A percentile compares a stretch with the other conserved stretches of the same genome.
Evolutionary conservation across 1,140 invertebrate species (phyloP).

Genomic region (Drosophila pruinosa): DNA sequence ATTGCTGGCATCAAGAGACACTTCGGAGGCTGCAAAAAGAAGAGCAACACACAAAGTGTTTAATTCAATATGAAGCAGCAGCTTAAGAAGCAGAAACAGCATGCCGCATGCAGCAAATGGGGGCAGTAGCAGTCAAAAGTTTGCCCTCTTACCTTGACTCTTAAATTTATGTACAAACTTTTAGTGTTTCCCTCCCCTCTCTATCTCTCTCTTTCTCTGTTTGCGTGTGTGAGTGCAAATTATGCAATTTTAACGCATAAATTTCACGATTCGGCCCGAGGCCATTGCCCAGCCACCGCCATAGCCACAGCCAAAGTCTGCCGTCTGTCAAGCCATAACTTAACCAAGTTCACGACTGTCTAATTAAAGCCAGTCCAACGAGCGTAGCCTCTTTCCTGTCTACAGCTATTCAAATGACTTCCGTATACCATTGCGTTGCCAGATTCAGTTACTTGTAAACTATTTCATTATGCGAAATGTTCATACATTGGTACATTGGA

Average conservation of each 20-base stretch:
- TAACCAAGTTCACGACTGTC: slow-evolving; percentile 60
- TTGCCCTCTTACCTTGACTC: slow-evolving; percentile 74
- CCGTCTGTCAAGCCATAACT: slow-evolving; percentile 39
- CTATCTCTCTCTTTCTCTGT: slow-evolving; percentile 3
- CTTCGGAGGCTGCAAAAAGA: slow-evolving; percentile 40
- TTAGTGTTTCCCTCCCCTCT: slow-evolving; percentile 3
- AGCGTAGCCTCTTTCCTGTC: slow-evolving; percentile 51
- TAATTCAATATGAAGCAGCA: slow-evolving; percentile 60
- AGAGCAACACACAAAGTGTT: slow-evolving; percentile 60
- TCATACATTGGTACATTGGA: too few relatives aligned
- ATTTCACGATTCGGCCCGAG: slow-evolving; percentile 63
- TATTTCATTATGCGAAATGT: slow-evolving; percentile 52
- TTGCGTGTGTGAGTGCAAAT: slow-evolving; percentile 32
- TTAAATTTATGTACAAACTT: slow-evolving; percentile 75
- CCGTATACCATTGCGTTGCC: neutral
- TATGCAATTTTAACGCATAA: slow-evolving; percentile 80
- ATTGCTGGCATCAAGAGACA: slow-evolving; percentile 32
- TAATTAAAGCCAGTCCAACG: slow-evolving; percentile 73
- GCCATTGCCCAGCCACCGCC: slow-evolving; percentile 23
- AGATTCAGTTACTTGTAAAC: neutral
- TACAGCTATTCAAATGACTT: slow-evolving; percentile 28
- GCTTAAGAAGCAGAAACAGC: slow-evolving; percentile 23
- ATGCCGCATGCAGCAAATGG: slow-evolving; percentile 8
- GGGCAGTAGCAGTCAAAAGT: slow-evolving; percentile 51
- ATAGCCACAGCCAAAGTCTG: neutral